Base-by-base conservation (phyloP, 2,888 invertebrate species). In the Drosophila neotestacea region DNA sequence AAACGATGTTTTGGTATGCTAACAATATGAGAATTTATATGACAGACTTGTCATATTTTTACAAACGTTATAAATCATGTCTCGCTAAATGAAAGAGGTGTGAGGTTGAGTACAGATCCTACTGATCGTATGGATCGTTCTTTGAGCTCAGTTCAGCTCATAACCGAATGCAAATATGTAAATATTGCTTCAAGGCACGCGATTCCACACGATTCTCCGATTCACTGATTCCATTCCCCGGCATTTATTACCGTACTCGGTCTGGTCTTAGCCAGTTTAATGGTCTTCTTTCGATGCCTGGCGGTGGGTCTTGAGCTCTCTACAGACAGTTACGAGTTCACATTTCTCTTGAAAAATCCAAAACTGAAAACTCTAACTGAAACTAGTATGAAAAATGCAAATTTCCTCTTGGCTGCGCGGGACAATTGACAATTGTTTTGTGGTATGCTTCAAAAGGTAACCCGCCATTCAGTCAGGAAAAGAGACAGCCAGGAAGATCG, bases 11-110 rank as follows among this genome's bases (percentile, higher is more conserved):
- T 61, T 64, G 62, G 78, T 64, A 63, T 71, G 85, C 85, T 87
- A 87, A 87, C 87, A 88, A 87, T 88, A 81, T 86, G 81, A 79
- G 88, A 88, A 87, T 87, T 87, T 87, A 87, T 87, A 86, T 83
- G 87, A 88, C 87, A 88, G 77, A 88, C 86, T 83, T 88, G 87
- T 87, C 87, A 87, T 87, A 88, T 86, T 87, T 87, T 88, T 87
- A 88, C 88, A 82, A 86, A 86, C 85, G 88, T 83, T 83, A 88
- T 87, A 87, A 87, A 88, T 87, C 87, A 87, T 63, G 62, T 66
- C 73, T 60, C 65, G 56, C 79, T 16, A 64, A 71, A 68, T 62
- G 56, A 77, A 60, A 55, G 55, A 76, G 73, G 76, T 76, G 76
- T 76, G 70, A 76, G 77, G 62, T 63, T 71, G 62, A 64, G 67